Evolutionary conservation across 2,888 invertebrate species (phyloP).

Genomic region (Leucoptera coffeella): DNA sequence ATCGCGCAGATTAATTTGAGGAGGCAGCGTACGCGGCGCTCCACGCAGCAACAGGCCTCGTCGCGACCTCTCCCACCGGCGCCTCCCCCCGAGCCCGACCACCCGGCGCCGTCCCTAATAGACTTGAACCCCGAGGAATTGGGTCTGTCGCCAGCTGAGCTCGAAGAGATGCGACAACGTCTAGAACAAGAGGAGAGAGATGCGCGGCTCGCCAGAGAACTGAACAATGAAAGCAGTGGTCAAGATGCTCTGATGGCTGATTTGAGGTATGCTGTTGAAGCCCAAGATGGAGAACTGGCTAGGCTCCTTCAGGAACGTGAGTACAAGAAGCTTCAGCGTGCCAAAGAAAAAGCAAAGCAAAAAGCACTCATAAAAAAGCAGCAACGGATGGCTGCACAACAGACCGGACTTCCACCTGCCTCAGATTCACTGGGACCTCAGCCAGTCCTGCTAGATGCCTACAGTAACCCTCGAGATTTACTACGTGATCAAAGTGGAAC

Average conservation of each 20-base stretch:
- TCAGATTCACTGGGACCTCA: constrained; percentile 9
- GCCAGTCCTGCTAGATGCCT: constrained; percentile 36
- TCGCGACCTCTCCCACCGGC: constrained; percentile 18
- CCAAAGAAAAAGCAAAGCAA: constrained; percentile 40
- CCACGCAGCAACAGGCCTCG: constrained; percentile 25
- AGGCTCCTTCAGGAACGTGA: constrained; percentile 37
- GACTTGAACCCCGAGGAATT: constrained; percentile 25
- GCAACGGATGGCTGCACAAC: constrained; percentile 22
- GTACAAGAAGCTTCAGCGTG: constrained; percentile 39
- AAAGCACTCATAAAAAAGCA: constrained; percentile 41
- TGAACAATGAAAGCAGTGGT: constrained; percentile 28
- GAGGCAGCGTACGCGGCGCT: constrained; percentile 22
- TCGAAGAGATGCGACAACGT: constrained; percentile 30
- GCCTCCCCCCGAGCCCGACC: constrained; percentile 10
- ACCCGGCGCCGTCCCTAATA: constrained; percentile 5
- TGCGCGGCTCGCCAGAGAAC: constrained; percentile 28
- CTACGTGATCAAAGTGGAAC: constrained; percentile 24
- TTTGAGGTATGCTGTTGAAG: constrained; percentile 43
- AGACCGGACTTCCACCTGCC: constrained; percentile 4
- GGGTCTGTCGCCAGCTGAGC: constrained; percentile 27
- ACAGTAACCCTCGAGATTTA: constrained; percentile 38
- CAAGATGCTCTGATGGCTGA: constrained; percentile 31
- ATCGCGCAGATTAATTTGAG: constrained; percentile 42
- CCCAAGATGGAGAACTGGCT: constrained; percentile 38
- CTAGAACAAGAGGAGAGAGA: constrained; percentile 40